Evolutionary conservation across 2,888 invertebrate genomes (phyloP), one percentile per base, ranked within the genome.

Genomic region (Shargacucullia verbasci): DNA sequence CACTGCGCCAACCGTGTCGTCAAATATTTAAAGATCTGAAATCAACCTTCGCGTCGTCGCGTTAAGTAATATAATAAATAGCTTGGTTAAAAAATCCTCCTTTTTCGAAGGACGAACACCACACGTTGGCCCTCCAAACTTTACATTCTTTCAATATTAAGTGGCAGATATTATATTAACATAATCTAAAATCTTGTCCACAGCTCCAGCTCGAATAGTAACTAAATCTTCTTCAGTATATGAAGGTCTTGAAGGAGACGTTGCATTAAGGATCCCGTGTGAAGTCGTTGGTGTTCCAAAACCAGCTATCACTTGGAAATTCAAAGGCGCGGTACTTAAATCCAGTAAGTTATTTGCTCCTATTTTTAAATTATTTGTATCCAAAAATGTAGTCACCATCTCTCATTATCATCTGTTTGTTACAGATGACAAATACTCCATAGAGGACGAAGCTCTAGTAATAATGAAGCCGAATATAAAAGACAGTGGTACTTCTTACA

Each of bases 371-470:
- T 20, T 20, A 8, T 4, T 14, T 14, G 9, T 31, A 29, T 15
- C 9, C 12, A 10, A 37, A 9, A 13, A 13, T 29, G 7, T 29
- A 29, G 4, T 33, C 10, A 3, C 33, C 7, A 33, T 9, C 10
- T 11, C 33, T n/a, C 11, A 3, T 33, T 13, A 14, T 37, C 13
- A n/a, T n/a, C n/a, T n/a, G 14, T 7, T 27, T 33, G 0, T 64
- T 74, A 29, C 48, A 74, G 74, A 20, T 45, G 15, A 41, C 1
- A 74, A 74, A 10, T 72, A 69, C 37, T 4, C 6, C 0, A 47
- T 70, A 20, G 61, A 62, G 1, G 47, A 65, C 14, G 75, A 58
- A 14, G 48, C 52, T 33, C 46, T 74, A 2, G 13, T 72, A 0
- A 72, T 74, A 35, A 49, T 8, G 34, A 48, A 64, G 6, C 72